Conservation (phyloP, 2,888 invertebrate species). For the Lepidocyrtoides sp. region DNA sequence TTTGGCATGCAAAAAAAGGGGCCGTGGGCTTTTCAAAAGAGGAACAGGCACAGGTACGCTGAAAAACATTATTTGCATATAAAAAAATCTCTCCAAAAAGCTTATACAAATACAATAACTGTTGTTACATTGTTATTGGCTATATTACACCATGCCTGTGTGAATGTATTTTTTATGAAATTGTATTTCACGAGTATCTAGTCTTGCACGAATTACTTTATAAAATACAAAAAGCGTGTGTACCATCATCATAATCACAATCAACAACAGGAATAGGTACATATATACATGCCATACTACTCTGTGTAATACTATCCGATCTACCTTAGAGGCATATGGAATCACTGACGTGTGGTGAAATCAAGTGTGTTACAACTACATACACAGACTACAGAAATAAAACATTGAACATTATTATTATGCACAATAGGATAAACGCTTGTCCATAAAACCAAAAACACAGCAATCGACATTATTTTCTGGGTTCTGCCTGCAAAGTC, state of each 20-base stretch:
- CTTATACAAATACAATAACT: not conserved
- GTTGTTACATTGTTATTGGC: not conserved
- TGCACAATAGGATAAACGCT: constrained; percentile 38
- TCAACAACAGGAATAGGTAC: not conserved
- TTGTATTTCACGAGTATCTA: constrained; percentile 1
- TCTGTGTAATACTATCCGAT: not conserved
- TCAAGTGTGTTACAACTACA: not conserved
- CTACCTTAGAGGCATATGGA: constrained; percentile 1
- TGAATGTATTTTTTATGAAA: not conserved
- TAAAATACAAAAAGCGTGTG: constrained; percentile 47
- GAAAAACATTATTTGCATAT: not conserved
- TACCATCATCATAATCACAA: constrained; percentile 35
- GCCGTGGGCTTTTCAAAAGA: not conserved
- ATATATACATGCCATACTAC: not conserved
- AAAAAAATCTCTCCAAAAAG: not conserved
- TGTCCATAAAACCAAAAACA: constrained; percentile 53
- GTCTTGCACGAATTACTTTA: constrained; percentile 14
- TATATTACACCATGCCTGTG: not conserved
- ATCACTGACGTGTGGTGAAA: not conserved
- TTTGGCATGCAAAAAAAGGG: not conserved
- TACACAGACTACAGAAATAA: not conserved
- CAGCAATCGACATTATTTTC: constrained; percentile 52
- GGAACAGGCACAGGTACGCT: not conserved
- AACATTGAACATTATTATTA: constrained; percentile 3
- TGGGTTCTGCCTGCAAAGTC: constrained; percentile 33